Evolutionary conservation across 2,888 invertebrate species (phyloP), one percentile per base, ranked within the genome.

Genomic region (Thelaira solivaga): DNA sequence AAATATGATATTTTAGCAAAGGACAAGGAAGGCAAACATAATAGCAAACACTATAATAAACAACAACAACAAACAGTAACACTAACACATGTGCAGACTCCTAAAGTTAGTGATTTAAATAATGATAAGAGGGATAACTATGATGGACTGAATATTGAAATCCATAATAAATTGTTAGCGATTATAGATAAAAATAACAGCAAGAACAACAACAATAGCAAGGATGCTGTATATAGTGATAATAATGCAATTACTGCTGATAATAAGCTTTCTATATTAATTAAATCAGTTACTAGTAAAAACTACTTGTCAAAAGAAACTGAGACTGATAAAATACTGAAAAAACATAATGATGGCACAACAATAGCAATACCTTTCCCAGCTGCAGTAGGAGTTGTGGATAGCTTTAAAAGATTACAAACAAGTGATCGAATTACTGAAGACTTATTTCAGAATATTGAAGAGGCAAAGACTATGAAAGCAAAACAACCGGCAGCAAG

Each of bases 221-320:
- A 36, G 26, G 34, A 11, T 49, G 5, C n/a, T 18, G 2, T 29
- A 10, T 31, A 20, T 13, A 61, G 34, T 24, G 20, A 41, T 31
- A 5, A 29, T 45, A 34, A 41, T 73, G 20, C 49, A 64, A 39
- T 69, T 59, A 59, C 34, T 39, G 31, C n/a, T 1, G 13, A 67
- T 57, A 49, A 72, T 55, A 67, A 67, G 72, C 67, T 67, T 43
- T 41, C 39, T 16, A 11, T 29, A 53, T 64, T 72, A 39, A 71
- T 41, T 34, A 55, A 72, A 76, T 26, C 29, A 29, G 0, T 39
- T 18, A 26, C 36, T 36, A 72, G 55, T 67, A 36, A 49, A 45
- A 55, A 11, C 34, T n/a, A n/a, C n/a, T n/a, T n/a, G n/a, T n/a
- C n/a, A n/a, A n/a, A n/a, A n/a, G 39, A 53, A 49, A 49, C 45